phyloP scores from a whole-genome alignment of 2,113 vertebrate genomes.

The Heterocephalus glaber region DNA sequence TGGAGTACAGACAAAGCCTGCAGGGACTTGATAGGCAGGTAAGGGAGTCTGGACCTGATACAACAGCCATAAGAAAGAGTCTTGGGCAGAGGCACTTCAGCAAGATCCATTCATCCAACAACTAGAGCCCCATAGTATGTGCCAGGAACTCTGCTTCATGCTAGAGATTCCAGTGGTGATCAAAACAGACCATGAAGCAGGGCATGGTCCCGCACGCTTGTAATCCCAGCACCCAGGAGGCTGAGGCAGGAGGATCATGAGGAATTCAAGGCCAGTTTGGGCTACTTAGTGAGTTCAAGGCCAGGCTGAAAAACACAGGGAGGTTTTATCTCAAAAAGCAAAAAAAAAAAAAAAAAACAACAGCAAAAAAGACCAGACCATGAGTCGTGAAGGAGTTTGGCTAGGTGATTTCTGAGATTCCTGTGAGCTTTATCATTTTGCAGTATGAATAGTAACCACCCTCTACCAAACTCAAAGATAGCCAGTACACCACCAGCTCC shows the following conservation, averaged over 20 bases:
- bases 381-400: background rate
- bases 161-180: background rate
- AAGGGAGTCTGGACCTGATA: background rate
- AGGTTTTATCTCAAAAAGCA: too few species aligned
- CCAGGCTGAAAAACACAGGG: too few species aligned
- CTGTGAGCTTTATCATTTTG: background rate
- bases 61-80: background rate
- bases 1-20: background rate
- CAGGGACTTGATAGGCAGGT: background rate
- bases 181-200: background rate
- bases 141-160: slow-evolving; percentile 11
- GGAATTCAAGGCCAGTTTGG: too few species aligned
- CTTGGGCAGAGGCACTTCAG: background rate
- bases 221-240: too few species aligned
- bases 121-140: background rate
- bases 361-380: too few species aligned
- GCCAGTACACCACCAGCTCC: background rate
- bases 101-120: background rate
- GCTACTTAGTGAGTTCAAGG: too few species aligned
- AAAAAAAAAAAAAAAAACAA: too few species aligned
- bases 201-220: too few species aligned
- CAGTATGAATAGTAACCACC: background rate
- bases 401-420: background rate
- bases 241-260: too few species aligned
- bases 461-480: background rate